A percentile compares a stretch with the other conserved stretches of the same genome.
Conservation (phyloP, 1,140 invertebrate species). For the Drosophila miranda region DNA sequence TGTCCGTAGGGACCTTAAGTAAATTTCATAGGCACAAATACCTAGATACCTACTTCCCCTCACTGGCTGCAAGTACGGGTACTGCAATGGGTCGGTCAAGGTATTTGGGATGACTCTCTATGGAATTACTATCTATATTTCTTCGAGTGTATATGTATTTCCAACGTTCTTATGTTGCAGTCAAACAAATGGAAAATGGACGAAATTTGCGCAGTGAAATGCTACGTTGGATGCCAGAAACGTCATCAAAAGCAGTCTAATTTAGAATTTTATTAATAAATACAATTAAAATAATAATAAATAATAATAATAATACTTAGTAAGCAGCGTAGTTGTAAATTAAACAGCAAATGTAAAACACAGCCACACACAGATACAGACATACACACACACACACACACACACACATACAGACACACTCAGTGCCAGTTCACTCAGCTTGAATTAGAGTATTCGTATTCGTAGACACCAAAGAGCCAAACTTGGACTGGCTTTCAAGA, state of each 20-base stretch:
- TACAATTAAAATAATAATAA: conserved; percentile 54
- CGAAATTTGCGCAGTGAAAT: conserved; percentile 82
- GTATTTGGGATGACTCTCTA: too few relatives aligned
- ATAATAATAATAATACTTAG: conserved; percentile 62
- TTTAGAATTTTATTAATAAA: conserved; percentile 79
- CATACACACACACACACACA: conserved; percentile 41
- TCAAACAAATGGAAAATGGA: conserved; percentile 81
- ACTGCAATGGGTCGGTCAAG: too few relatives aligned
- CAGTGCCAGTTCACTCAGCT: conserved; percentile 57
- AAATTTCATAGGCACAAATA: too few relatives aligned
- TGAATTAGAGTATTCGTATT: conserved; percentile 54
- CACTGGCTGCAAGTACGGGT: too few relatives aligned
- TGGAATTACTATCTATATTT: too few relatives aligned
- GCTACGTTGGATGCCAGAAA: conserved; percentile 82
- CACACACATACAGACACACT: conserved; percentile 29
- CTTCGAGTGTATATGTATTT: background rate
- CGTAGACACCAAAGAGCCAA: conserved; percentile 44
- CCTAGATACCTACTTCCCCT: too few relatives aligned
- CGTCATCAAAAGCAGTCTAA: conserved; percentile 82
- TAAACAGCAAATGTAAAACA: conserved; percentile 68
- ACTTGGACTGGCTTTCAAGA: conserved; percentile 43
- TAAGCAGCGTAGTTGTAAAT: conserved; percentile 79
- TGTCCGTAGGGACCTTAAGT: too few relatives aligned
- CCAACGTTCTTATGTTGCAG: conserved; percentile 36
- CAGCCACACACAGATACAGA: conserved; percentile 20